Evolutionary conservation across 2,888 invertebrate species (phyloP).

Genomic region (Pegoplata infirma): DNA sequence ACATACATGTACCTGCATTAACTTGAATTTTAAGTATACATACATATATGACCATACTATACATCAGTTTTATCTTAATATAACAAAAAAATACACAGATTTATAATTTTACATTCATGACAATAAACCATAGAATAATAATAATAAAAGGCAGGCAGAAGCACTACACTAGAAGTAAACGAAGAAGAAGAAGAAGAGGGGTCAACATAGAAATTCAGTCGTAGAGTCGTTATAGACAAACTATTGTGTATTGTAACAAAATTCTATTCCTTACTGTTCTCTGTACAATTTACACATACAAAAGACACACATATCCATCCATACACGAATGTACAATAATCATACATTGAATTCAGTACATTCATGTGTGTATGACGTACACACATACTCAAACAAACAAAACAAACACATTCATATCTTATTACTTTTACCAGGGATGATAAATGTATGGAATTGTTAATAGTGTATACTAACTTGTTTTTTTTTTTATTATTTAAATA

Average conservation of each 20-base stretch:
- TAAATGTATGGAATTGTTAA: not conserved
- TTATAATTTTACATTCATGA: constrained; percentile 50
- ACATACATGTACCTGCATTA: not conserved
- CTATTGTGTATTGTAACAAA: constrained; percentile 49
- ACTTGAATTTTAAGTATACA: constrained; percentile 10
- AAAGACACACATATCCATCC: not conserved
- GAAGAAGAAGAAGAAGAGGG: constrained; percentile 8
- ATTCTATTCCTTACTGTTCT: constrained; percentile 62
- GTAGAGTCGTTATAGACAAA: constrained; percentile 28
- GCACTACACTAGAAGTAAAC: constrained; percentile 22
- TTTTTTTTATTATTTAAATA: no score
- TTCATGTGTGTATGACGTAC: not conserved
- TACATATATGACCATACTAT: constrained; percentile 8
- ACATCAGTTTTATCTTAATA: constrained; percentile 33
- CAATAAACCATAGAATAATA: constrained; percentile 41
- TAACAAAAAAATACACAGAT: constrained; percentile 36
- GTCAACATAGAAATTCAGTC: not conserved
- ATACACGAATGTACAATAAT: constrained; percentile 4
- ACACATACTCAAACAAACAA: not conserved
- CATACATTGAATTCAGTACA: not conserved
- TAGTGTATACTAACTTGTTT: no score
- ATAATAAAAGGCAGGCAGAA: constrained; percentile 37
- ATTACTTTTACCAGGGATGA: no score
- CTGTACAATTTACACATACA: constrained; percentile 41
- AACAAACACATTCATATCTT: not conserved